Base-by-base conservation (phyloP, 2,888 invertebrate species). In the Danaus chrysippus region DNA sequence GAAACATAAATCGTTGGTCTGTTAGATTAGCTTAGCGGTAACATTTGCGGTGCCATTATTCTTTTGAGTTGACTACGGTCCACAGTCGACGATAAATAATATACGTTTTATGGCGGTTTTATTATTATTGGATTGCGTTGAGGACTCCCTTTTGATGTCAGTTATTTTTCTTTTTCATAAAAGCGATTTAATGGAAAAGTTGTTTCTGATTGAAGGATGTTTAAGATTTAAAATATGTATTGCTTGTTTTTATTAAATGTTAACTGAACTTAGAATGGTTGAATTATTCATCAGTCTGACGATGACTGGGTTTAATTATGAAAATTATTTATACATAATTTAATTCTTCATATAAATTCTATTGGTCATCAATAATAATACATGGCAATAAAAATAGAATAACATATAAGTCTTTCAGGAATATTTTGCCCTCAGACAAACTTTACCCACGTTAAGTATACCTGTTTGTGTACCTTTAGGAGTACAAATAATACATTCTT, bases 111-210 rank as follows among this genome's bases (percentile, higher is more conserved):
- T 83, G 80, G 71, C 76, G 65, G 66, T 76, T 84, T 87, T 86
- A 87, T 84, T 85, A 82, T 84, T 84, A 87, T 87, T 86, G 84
- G 83, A 85, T 86, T 82, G 81, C 71, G 75, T 72, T 70, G 77
- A 74, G 76, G 73, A 78, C 74, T 79, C 68, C 75, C 74, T 76
- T 79, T 81, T 76, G 76, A 78, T 73, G 78, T 73, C 72, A 68
- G 70, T 71, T 66, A 78, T 79, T 83, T 74, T 78, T 73, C 70
- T 65, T 61, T 63, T 69, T 68, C 68, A 82, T 82, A 81, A 83
- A 81, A 77, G 71, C 60, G 56, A 42, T 60, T 65, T 65, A 64
- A 68, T 67, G 62, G 59, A 68, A 65, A 68, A 61, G 55, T 66
- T 64, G 59, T 62, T 66, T 66, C 57, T 56, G 43, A 41, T 17